Percentiles rank a stretch among this genome's conserved stretches.
These are phyloP conservation scores for Drosophila nigrodunni DNA, from an alignment of 1,140 invertebrate species.

Conservation along the genomic window DNA sequence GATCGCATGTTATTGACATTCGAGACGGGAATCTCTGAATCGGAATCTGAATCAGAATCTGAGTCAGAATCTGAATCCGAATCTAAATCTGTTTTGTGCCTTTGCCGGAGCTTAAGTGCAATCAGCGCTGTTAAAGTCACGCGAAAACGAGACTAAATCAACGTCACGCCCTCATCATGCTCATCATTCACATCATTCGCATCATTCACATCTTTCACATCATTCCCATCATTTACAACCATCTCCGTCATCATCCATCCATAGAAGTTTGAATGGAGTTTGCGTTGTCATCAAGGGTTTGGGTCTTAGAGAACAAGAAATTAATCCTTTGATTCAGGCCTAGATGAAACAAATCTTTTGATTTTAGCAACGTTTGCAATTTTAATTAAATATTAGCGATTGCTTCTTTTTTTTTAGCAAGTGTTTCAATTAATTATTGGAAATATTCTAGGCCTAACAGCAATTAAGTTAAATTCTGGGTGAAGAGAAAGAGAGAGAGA, in stretches of 20 bases:
- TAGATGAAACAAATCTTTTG: slow-evolving; percentile 16
- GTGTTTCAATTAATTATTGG: slow-evolving; percentile 74
- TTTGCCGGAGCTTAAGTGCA: slow-evolving; percentile 64
- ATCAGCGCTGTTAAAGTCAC: slow-evolving; percentile 50
- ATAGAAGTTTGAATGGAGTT: slow-evolving; percentile 34
- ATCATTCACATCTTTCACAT: slow-evolving; percentile 7
- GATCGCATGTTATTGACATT: slow-evolving; percentile 68
- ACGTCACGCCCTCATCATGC: slow-evolving; percentile 38
- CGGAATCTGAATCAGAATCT: slow-evolving; percentile 29
- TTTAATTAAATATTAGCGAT: slow-evolving; percentile 53
- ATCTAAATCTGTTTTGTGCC: slow-evolving; percentile 36
- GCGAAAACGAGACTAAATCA: slow-evolving; percentile 22
- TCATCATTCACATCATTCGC: slow-evolving; percentile 10
- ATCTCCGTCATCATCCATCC: slow-evolving; percentile 3
- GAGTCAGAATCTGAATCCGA: slow-evolving; percentile 32
- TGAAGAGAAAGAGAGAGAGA: not conserved
- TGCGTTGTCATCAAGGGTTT: slow-evolving; percentile 29
- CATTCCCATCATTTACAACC: slow-evolving; percentile 1
- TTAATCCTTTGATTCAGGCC: slow-evolving; percentile 15
- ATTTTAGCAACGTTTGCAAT: slow-evolving; percentile 18
- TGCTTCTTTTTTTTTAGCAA: slow-evolving; percentile 7
- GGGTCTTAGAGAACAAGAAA: not conserved
- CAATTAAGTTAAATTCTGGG: not conserved
- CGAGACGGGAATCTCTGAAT: slow-evolving; percentile 27
- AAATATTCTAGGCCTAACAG: slow-evolving; percentile 32